phyloP scores from a whole-genome alignment of 2,113 vertebrate species.

The Dromiciops gliroides region DNA sequence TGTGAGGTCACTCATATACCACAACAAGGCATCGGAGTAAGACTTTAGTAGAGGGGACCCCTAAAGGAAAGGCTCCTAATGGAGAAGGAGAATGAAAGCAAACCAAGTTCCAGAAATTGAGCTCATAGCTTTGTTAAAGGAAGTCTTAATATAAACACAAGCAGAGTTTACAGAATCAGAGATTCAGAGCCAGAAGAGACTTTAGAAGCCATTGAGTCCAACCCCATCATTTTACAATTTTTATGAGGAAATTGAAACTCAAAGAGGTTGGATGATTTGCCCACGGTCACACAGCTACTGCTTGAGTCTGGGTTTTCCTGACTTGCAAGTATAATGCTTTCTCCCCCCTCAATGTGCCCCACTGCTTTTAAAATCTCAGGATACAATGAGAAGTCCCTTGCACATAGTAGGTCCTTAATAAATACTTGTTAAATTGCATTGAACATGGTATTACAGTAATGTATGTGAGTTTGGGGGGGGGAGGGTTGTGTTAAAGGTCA shows the following conservation, averaged over 20 bases:
- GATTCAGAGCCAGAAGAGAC: not conserved
- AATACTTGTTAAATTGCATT: not conserved
- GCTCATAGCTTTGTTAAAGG: not conserved
- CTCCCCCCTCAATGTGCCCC: not conserved
- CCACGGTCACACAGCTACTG: not conserved
- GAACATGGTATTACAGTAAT: not conserved
- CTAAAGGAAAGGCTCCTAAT: no score
- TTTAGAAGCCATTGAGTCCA: not conserved
- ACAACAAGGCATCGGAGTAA: not conserved
- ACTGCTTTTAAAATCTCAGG: not conserved
- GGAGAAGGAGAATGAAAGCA: not conserved
- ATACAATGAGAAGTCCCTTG: not conserved
- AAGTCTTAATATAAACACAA: not conserved
- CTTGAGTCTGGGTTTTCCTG: not conserved
- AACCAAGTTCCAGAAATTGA: not conserved
- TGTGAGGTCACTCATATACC: not conserved
- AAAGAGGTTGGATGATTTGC: not conserved
- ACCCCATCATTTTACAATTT: not conserved
- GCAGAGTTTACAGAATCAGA: not conserved
- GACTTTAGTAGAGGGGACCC: not conserved
- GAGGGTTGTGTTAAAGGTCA: not conserved
- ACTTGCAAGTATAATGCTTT: not conserved
- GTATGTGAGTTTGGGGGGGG: not conserved
- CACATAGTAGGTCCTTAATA: not conserved
- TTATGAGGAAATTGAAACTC: not conserved